Conservation (phyloP, 2,113 vertebrate genomes). For the Setophaga kirtlandii region DNA sequence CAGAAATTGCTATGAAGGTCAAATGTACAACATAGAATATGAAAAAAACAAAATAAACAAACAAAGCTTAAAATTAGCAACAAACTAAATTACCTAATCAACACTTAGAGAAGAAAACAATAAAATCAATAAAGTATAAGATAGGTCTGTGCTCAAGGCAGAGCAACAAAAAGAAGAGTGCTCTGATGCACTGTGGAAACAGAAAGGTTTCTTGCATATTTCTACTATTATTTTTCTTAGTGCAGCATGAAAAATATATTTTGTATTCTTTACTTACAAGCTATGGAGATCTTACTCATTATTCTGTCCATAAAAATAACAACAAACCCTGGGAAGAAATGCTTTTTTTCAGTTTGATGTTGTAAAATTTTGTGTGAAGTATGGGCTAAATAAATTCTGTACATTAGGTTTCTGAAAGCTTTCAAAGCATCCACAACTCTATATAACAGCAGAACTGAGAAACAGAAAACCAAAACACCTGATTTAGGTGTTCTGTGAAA, state of each 20-base stretch:
- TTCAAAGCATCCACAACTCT: not conserved
- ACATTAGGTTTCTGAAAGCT: not conserved
- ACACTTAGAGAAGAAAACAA: not conserved
- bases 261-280: not conserved
- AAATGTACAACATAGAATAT: not conserved
- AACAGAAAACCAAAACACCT: not conserved
- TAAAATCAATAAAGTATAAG: not conserved
- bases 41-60: not conserved
- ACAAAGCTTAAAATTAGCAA: not conserved
- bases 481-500: not conserved
- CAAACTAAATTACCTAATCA: not conserved
- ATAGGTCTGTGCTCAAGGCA: not conserved
- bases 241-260: not conserved
- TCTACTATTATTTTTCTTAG: not conserved
- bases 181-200: not conserved
- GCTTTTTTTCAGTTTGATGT: not conserved
- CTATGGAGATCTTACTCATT: not conserved
- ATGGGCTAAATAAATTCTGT: not conserved
- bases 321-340: not conserved
- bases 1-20: not conserved
- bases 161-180: not conserved
- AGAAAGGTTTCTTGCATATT: not conserved
- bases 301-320: not conserved
- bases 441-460: not conserved
- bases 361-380: not conserved